A percentile compares a stretch with the other conserved stretches of the same genome.
phyloP scores from a whole-genome alignment of 1,140 invertebrate species.

The Brachystomella parvula region DNA sequence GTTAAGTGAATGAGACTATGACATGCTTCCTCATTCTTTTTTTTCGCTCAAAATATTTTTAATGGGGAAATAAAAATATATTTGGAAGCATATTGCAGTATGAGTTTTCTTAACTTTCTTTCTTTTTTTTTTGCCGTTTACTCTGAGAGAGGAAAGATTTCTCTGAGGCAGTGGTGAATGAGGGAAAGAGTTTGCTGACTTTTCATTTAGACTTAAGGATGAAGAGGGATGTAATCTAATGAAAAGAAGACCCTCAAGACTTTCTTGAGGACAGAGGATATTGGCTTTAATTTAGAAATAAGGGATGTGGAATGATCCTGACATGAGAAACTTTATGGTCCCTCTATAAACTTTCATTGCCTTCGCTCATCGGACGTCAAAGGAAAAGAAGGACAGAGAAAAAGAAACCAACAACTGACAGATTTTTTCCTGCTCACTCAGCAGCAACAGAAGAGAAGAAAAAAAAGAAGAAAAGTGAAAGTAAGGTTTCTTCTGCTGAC shows the following conservation, averaged over 20 bases:
- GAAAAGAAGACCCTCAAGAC: background rate
- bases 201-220: background rate
- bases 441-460: background rate
- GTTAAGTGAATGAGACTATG: too few relatives aligned
- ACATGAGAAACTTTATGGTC: background rate
- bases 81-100: too few relatives aligned
- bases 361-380: background rate
- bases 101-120: too few relatives aligned
- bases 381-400: background rate
- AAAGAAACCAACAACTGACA: background rate
- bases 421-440: constrained; percentile 6
- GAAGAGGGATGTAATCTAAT: background rate
- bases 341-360: background rate
- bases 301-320: background rate
- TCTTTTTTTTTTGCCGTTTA: too few relatives aligned
- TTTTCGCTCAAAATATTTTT: too few relatives aligned
- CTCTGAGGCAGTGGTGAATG: background rate
- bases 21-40: too few relatives aligned
- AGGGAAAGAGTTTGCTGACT: background rate
- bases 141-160: too few relatives aligned
- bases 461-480: background rate
- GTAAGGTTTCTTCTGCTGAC: background rate
- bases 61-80: too few relatives aligned
- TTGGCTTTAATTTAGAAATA: background rate
- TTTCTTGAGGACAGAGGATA: background rate